phyloP scores from a whole-genome alignment of 2,888 invertebrate genomes.

The Scaptomyza parva region DNA sequence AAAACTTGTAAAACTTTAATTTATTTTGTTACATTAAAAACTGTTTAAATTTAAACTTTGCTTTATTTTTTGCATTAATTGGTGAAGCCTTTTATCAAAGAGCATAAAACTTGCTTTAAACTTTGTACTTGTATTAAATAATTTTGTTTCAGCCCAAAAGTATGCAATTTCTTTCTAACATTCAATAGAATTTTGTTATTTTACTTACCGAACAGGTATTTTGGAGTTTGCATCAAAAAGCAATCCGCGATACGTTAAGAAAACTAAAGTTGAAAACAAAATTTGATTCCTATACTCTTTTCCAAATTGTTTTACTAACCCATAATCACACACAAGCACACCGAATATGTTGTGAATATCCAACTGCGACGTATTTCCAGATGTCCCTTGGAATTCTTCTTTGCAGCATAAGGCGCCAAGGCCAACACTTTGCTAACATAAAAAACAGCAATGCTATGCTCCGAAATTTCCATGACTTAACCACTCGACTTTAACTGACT shows the following conservation, averaged over 20 bases:
- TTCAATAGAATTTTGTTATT: neutral
- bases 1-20: neutral
- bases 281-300: neutral
- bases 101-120: too few species aligned
- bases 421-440: constrained; percentile 82
- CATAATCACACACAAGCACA: constrained; percentile 73
- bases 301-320: constrained; percentile 61
- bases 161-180: neutral
- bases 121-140: too few species aligned
- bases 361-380: constrained; percentile 79
- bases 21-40: neutral
- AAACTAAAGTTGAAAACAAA: constrained; percentile 56
- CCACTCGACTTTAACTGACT: constrained; percentile 27
- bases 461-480: constrained; percentile 82
- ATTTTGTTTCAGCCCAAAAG: neutral
- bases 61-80: neutral
- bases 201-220: constrained; percentile 81
- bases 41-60: neutral
- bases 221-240: constrained; percentile 83
- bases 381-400: constrained; percentile 74
- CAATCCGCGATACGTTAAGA: constrained; percentile 83
- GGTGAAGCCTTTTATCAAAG: too few species aligned
- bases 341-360: constrained; percentile 80
- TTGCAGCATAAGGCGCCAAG: constrained; percentile 82
- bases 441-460: constrained; percentile 81